phyloP scores from a whole-genome alignment of 1,140 invertebrate species.

The Dreissena polymorpha region DNA sequence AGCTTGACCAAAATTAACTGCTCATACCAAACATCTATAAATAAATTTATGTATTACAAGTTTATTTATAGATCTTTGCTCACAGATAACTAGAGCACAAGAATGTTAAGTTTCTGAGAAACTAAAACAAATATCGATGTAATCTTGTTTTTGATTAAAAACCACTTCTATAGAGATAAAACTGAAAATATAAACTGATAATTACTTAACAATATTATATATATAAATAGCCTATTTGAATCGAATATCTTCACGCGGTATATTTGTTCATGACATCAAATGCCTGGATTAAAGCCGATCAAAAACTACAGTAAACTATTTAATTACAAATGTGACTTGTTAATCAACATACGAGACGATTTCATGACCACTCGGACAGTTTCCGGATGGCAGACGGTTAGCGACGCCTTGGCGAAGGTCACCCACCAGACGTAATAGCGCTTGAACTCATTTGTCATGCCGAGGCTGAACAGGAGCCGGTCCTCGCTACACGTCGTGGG shows the following conservation, averaged over 20 bases:
- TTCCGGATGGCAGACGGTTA: conserved; percentile 39
- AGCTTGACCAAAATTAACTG: too few species aligned
- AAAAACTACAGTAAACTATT: not conserved
- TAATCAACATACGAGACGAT: conserved; percentile 24
- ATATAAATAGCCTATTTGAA: too few species aligned
- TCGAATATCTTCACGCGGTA: not conserved
- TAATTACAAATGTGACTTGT: not conserved
- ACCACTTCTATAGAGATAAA: too few species aligned
- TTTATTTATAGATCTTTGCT: too few species aligned
- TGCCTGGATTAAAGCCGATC: not conserved
- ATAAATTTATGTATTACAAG: too few species aligned
- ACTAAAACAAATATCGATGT: too few species aligned
- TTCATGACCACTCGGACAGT: conserved; percentile 30
- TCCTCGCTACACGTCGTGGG: not conserved
- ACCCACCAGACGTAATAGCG: conserved; percentile 41
- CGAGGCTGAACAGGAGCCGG: conserved; percentile 15
- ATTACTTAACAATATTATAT: not conserved
- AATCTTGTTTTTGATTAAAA: too few species aligned
- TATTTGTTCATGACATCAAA: not conserved
- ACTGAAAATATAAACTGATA: too few species aligned
- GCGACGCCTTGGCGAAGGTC: conserved; percentile 2
- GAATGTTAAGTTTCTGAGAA: too few species aligned
- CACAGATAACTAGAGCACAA: too few species aligned
- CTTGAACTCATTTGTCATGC: conserved; percentile 25
- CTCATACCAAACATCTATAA: too few species aligned